Evolutionary conservation across 2,113 vertebrate genomes (phyloP).

Genomic region (Neogobius melanostomus): DNA sequence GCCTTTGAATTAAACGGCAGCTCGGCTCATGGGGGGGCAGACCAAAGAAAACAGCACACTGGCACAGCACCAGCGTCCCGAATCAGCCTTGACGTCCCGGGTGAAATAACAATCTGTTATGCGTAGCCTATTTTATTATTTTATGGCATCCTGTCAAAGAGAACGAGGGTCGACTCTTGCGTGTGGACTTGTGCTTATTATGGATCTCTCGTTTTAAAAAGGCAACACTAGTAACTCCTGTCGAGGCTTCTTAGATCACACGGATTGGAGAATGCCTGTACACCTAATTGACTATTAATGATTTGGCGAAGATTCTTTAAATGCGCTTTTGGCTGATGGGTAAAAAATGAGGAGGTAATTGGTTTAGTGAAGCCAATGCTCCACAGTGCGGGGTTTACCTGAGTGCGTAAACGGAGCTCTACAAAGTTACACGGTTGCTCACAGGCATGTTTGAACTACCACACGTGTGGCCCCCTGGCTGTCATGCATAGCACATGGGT

Average conservation of each 20-base stretch:
- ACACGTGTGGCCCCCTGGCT: background rate
- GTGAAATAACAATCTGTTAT: conserved; percentile 2
- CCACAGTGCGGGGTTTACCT: background rate
- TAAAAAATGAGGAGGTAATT: background rate
- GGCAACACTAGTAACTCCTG: conserved; percentile 4
- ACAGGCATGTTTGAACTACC: background rate
- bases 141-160: background rate
- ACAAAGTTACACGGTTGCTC: background rate
- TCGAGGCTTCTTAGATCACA: conserved; percentile 53
- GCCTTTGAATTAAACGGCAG: conserved; percentile 23
- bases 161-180: background rate
- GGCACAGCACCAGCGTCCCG: conserved; percentile 7
- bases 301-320: background rate
- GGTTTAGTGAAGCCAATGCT: background rate
- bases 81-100: background rate
- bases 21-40: conserved; percentile 4
- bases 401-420: background rate
- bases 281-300: conserved; percentile 6
- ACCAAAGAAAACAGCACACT: conserved; percentile 17
- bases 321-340: background rate
- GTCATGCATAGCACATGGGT: background rate
- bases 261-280: conserved; percentile 20
- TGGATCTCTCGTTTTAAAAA: conserved; percentile 24
- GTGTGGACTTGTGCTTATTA: background rate
- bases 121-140: background rate